Percentiles rank a stretch among this genome's conserved stretches.
Evolutionary conservation across 2,888 invertebrate genomes (phyloP).

Genomic region (Acanthosepion lycidas): DNA sequence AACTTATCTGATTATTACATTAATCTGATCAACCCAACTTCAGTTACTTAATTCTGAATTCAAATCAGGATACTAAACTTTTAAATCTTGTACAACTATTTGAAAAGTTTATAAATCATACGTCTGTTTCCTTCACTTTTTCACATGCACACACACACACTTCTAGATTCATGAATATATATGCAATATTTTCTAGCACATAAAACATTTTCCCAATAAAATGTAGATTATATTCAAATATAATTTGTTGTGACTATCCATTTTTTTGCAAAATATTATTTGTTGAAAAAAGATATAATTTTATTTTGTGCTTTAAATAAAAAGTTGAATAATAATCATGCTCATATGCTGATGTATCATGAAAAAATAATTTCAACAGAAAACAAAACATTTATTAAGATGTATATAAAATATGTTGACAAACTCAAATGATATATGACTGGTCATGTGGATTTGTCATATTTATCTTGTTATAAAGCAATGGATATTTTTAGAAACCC

Average conservation of each 20-base stretch:
- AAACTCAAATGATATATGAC: not conserved
- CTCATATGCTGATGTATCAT: not conserved
- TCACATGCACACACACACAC: not conserved
- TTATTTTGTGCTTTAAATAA: not conserved
- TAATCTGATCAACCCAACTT: no score
- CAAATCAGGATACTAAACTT: no score
- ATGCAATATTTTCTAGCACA: not conserved
- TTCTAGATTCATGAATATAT: not conserved
- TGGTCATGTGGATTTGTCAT: not conserved
- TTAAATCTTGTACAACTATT: no score
- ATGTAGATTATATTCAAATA: not conserved
- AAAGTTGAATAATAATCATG: not conserved
- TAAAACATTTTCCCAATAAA: not conserved
- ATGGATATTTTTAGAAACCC: not conserved
- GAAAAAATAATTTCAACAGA: not conserved
- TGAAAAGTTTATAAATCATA: no score
- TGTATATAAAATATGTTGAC: not conserved
- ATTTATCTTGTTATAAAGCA: not conserved
- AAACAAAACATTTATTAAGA: not conserved
- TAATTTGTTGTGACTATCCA: not conserved
- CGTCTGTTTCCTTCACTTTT: not conserved
- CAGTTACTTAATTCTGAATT: no score
- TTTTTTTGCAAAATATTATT: not conserved
- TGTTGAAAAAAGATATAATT: conserved; percentile 15
- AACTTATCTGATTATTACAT: no score